Evolutionary conservation across 1,140 invertebrate genomes (phyloP), one percentile per base, ranked within the genome.

Genomic region (Dendroctonus ponderosae): DNA sequence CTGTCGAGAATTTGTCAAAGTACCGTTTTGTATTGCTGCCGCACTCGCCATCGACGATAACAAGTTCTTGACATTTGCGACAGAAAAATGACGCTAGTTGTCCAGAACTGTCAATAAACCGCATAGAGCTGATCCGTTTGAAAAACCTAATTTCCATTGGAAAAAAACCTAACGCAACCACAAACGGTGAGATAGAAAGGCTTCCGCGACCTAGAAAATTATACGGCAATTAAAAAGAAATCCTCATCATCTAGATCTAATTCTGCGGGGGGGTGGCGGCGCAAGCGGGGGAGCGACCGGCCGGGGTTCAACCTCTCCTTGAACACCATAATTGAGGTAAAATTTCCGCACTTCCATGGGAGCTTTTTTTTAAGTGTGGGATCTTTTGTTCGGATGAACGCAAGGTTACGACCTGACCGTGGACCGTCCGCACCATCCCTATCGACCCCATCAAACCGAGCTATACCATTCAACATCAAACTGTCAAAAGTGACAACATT

Each of bases 161-260:
- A 26, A 26, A 26, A 26, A 26, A 26, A 26, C 26, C 26, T 26
- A 26, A 26, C 26, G 26, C 26, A 26, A 26, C 26, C 26, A 26
- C 26, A 26, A 26, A 26, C 26, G 26, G 26, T 26, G 50, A 52
- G 14, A 7, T 56, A 56, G 53, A 56, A 56, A 56, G 53, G 53
- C 26, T 56, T 26, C 11, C 37, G 7, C 65, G 66, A 68, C 66
- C 66, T 68, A 68, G 51, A 68, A 68, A 68, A 68, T 68, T 68
- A 68, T 62, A 68, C 61, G 51, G 44, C 46, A 68, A 68, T 68
- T 68, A 68, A 68, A 68, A 68, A 68, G 66, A 68, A 68, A 68
- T 68, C 66, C 60, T 57, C 66, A 62, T 68, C 59, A 66, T 66
- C 54, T 58, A 58, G 49, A 68, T 66, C 62, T 64, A 61, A 58